Conservation (phyloP, 1,140 invertebrate genomes). For the Cylas formicarius region DNA sequence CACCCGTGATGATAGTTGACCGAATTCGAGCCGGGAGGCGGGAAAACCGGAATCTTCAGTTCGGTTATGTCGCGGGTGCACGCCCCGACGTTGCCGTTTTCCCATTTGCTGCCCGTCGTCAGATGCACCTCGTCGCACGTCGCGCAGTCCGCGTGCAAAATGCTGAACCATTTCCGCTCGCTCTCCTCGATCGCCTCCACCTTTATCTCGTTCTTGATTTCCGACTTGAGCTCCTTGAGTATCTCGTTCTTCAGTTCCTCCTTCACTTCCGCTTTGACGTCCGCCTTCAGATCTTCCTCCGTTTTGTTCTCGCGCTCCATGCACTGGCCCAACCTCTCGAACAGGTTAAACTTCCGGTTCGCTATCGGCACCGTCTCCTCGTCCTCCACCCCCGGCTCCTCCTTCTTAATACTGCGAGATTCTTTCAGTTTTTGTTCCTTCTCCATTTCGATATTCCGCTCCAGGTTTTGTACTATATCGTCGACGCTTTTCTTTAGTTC, state of each 20-base stretch:
- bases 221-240: conserved; percentile 38
- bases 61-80: conserved; percentile 44
- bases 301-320: conserved; percentile 43
- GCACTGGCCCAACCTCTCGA: conserved; percentile 41
- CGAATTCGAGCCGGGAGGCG: conserved; percentile 44
- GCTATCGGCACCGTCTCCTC: conserved; percentile 25
- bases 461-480: conserved; percentile 45
- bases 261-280: conserved; percentile 46
- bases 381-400: conserved; percentile 12
- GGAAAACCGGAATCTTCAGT: conserved; percentile 56
- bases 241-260: conserved; percentile 45
- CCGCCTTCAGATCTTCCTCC: conserved; percentile 46
- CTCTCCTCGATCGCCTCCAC: conserved; percentile 45
- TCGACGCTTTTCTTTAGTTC: conserved; percentile 50
- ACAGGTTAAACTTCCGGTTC: conserved; percentile 38
- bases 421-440: conserved; percentile 29
- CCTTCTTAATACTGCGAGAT: conserved; percentile 25
- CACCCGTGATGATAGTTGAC: conserved; percentile 49
- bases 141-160: conserved; percentile 49
- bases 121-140: conserved; percentile 48
- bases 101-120: conserved; percentile 37
- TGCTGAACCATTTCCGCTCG: conserved; percentile 53
- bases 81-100: conserved; percentile 31
- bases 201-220: conserved; percentile 40
- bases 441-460: conserved; percentile 28